Percentiles rank a stretch among this genome's conserved stretches.
Evolutionary conservation across 2,888 invertebrate genomes (phyloP).

Genomic region (Campoplex capitator): DNA sequence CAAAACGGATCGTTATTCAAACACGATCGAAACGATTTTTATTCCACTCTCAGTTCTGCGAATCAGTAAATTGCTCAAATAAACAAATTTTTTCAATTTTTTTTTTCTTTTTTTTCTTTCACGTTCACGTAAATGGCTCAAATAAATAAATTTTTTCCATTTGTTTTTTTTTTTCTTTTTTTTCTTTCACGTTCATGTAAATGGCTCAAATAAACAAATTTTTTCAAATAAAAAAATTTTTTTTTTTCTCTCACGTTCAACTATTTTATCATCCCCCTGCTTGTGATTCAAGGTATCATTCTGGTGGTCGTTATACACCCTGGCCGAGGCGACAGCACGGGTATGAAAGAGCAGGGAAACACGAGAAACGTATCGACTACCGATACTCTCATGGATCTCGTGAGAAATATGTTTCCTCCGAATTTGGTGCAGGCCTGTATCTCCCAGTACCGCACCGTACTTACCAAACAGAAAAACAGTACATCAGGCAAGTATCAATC

Average conservation of each 20-base stretch:
- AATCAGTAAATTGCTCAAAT: too few relatives aligned
- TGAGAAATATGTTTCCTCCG: slow-evolving; percentile 97
- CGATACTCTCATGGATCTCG: slow-evolving; percentile 96
- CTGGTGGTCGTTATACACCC: slow-evolving; percentile 93
- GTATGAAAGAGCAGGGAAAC: slow-evolving; percentile 78
- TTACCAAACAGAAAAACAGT: slow-evolving; percentile 82
- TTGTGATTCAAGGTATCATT: slow-evolving; percentile 89
- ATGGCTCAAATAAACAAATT: neutral
- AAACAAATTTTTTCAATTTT: too few relatives aligned
- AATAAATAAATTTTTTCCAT: too few relatives aligned
- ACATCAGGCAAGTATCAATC: slow-evolving; percentile 67
- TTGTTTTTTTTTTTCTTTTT: too few relatives aligned
- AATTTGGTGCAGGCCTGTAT: slow-evolving; percentile 95
- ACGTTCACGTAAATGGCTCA: too few relatives aligned
- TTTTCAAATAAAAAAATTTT: neutral
- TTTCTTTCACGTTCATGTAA: too few relatives aligned
- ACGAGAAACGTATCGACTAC: slow-evolving; percentile 91
- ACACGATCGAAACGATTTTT: too few relatives aligned
- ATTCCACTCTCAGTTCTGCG: too few relatives aligned
- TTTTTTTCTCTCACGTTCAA: neutral
- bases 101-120: too few relatives aligned
- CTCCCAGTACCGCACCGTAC: slow-evolving; percentile 87
- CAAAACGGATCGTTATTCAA: too few relatives aligned
- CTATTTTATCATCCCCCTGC: neutral
- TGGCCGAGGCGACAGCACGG: slow-evolving; percentile 81